Conservation (phyloP, 1,140 invertebrate genomes). For the Penaeus vannamei region DNA sequence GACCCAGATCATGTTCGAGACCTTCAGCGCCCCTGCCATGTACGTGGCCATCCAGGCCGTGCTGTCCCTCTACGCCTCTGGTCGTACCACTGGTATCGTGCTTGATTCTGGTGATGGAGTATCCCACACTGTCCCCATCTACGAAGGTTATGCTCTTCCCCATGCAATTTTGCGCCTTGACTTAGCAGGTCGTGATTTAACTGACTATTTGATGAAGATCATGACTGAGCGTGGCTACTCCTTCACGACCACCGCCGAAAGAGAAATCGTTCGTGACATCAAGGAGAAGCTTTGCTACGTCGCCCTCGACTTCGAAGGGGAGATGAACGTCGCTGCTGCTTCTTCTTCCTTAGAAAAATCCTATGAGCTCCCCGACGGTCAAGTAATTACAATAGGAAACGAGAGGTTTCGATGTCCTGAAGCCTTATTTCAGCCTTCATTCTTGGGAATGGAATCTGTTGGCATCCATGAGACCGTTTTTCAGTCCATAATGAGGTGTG, state of each 20-base stretch:
- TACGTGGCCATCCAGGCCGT: constrained; percentile 94
- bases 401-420: no score
- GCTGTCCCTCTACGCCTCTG: constrained; percentile 91
- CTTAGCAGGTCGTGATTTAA: constrained; percentile 82
- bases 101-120: constrained; percentile 94
- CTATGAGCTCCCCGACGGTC: constrained; percentile 72
- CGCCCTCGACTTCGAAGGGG: constrained; percentile 73
- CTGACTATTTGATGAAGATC: constrained; percentile 93
- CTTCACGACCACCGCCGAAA: constrained; percentile 79
- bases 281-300: constrained; percentile 94
- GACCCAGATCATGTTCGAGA: constrained; percentile 95
- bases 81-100: constrained; percentile 95
- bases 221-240: constrained; percentile 81
- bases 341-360: constrained; percentile 71
- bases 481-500: no score
- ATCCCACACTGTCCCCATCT: constrained; percentile 94
- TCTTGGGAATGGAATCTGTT: no score
- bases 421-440: no score
- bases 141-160: constrained; percentile 90
- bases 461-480: no score
- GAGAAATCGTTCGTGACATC: constrained; percentile 93
- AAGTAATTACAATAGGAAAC: constrained; percentile 72
- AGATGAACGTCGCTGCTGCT: constrained; percentile 71
- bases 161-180: constrained; percentile 79
- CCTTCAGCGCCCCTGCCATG: constrained; percentile 93